Percentiles rank a stretch among this genome's conserved stretches.
Conservation (phyloP, 2,888 invertebrate species). For the Euplexia lucipara region DNA sequence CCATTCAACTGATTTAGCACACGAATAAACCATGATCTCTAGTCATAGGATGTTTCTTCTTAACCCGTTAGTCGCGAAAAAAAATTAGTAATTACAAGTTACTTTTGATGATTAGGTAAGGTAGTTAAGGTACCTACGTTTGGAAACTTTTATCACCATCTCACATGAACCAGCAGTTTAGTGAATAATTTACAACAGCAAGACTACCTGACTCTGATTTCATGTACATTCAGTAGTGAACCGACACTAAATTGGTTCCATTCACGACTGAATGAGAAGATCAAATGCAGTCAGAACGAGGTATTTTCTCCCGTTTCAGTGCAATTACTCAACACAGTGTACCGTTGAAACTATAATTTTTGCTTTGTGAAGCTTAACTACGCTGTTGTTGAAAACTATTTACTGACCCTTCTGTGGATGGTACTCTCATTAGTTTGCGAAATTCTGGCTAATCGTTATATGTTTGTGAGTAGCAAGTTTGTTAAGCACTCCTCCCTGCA, state of each 20-base stretch:
- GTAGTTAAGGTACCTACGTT: not conserved
- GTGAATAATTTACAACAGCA: slow-evolving; percentile 38
- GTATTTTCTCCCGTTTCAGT: slow-evolving; percentile 62
- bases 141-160: not conserved
- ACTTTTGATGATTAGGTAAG: not conserved
- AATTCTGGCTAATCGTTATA: slow-evolving; percentile 43
- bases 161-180: slow-evolving; percentile 17
- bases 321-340: slow-evolving; percentile 64
- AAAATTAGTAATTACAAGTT: too few species aligned
- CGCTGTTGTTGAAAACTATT: slow-evolving; percentile 35
- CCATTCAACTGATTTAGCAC: too few species aligned
- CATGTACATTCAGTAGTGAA: slow-evolving; percentile 64
- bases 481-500: slow-evolving; percentile 11
- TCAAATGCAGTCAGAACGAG: slow-evolving; percentile 68
- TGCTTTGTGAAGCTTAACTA: slow-evolving; percentile 56
- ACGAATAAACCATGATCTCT: too few species aligned
- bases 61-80: too few species aligned
- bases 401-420: slow-evolving; percentile 29
- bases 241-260: slow-evolving; percentile 71
- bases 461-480: slow-evolving; percentile 45
- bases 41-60: too few species aligned
- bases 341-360: slow-evolving; percentile 64
- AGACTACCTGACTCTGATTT: slow-evolving; percentile 55
- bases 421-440: slow-evolving; percentile 39
- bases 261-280: slow-evolving; percentile 72